Conservation (phyloP, 2,113 vertebrate species). For the Podarcis cretensis region DNA sequence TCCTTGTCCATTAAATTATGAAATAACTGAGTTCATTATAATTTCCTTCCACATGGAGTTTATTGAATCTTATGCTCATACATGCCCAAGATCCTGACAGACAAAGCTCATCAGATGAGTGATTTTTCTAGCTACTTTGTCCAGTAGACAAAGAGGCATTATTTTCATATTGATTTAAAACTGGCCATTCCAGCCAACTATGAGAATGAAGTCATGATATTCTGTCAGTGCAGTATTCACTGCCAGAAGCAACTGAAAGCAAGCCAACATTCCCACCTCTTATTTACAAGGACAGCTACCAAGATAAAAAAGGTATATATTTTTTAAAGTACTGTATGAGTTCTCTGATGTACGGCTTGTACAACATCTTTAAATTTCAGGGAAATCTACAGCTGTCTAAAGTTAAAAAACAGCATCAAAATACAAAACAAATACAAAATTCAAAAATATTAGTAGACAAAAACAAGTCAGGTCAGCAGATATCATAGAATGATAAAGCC, state of each 20-base stretch:
- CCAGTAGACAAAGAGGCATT: constrained; percentile 64
- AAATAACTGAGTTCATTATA: constrained; percentile 60
- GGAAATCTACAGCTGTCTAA: background rate
- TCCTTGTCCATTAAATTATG: constrained; percentile 51
- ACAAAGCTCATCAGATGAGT: constrained; percentile 44
- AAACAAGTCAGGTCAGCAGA: no score
- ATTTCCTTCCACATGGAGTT: constrained; percentile 59
- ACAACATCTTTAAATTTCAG: background rate
- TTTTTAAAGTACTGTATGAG: constrained; percentile 22
- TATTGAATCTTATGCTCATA: constrained; percentile 48
- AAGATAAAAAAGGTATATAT: constrained; percentile 31
- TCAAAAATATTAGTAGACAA: no score
- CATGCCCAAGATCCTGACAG: constrained; percentile 39
- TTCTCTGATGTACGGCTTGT: constrained; percentile 19
- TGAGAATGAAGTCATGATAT: constrained; percentile 64
- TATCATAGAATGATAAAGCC: no score
- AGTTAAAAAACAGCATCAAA: no score
- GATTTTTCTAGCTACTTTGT: constrained; percentile 52
- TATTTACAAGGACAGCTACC: background rate
- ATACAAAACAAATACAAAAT: no score
- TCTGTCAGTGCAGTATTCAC: constrained; percentile 39
- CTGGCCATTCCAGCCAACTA: constrained; percentile 53
- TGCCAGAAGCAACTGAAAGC: constrained; percentile 54
- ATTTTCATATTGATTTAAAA: constrained; percentile 67
- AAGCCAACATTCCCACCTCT: background rate